These are phyloP conservation scores for Griposia aprilina DNA, from an alignment of 2,888 invertebrate species.

Conservation along the genomic window DNA sequence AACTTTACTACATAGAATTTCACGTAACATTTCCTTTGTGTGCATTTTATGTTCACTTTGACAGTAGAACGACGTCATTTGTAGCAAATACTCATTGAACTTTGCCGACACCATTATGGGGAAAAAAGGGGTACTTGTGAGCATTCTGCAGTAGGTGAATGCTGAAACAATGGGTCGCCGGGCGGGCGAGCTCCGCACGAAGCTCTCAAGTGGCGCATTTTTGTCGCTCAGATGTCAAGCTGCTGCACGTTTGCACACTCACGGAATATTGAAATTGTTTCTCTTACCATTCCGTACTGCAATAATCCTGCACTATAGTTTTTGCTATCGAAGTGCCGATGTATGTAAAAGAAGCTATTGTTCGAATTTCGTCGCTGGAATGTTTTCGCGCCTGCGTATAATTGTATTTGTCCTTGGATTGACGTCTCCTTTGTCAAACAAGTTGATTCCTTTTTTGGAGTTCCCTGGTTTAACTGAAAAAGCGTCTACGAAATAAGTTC, in stretches of 20 bases:
- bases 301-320: constrained; percentile 45
- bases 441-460: constrained; percentile 33
- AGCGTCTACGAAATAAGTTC: neutral
- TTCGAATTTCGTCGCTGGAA: constrained; percentile 33
- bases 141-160: constrained; percentile 61
- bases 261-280: constrained; percentile 64
- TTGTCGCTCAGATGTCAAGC: constrained; percentile 66
- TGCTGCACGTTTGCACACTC: constrained; percentile 63
- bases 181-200: constrained; percentile 33
- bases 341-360: constrained; percentile 24
- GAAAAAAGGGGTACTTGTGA: constrained; percentile 63
- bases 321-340: constrained; percentile 40
- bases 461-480: neutral
- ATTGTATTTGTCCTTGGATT: constrained; percentile 46
- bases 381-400: constrained; percentile 18
- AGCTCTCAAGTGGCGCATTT: constrained; percentile 70
- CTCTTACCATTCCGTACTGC: constrained; percentile 45
- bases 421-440: constrained; percentile 36
- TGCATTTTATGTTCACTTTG: constrained; percentile 43
- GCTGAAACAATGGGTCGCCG: constrained; percentile 64
- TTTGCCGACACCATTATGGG: constrained; percentile 62
- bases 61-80: constrained; percentile 44
- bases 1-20: constrained; percentile 30
- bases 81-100: constrained; percentile 63
- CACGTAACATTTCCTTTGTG: constrained; percentile 11